Conservation (phyloP, 2,888 invertebrate species). For the Dolomedes plantarius region DNA sequence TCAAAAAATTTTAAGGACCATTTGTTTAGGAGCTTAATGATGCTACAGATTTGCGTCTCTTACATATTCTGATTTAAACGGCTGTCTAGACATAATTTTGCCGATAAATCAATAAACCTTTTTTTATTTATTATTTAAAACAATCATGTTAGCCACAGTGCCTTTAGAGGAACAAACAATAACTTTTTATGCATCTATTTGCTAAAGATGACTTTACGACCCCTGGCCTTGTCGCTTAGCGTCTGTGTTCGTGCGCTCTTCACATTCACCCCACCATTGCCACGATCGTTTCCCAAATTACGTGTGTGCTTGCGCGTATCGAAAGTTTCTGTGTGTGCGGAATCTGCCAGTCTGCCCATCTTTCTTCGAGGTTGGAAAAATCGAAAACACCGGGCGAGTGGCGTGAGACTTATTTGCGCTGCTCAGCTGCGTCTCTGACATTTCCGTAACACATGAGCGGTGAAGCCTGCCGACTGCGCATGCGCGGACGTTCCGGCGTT, state of each 20-base stretch:
- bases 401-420: background rate
- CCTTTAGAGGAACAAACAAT: no score
- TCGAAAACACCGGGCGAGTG: background rate
- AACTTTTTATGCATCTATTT: no score
- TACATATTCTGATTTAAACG: no score
- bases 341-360: background rate
- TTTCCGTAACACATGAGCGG: slow-evolving; percentile 18
- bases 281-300: background rate
- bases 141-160: no score
- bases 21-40: no score
- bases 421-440: background rate
- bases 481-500: background rate
- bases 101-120: no score
- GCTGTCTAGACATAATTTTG: no score
- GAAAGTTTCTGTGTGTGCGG: background rate
- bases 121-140: no score
- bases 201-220: no score
- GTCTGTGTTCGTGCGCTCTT: background rate
- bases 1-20: no score
- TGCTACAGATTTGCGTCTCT: no score
- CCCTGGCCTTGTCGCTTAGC: background rate
- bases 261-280: background rate
- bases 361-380: background rate
- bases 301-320: background rate
- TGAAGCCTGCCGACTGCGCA: background rate